Evolutionary conservation across 2,888 invertebrate genomes (phyloP), one percentile per base, ranked within the genome.

Genomic region (Craniophora ligustri): DNA sequence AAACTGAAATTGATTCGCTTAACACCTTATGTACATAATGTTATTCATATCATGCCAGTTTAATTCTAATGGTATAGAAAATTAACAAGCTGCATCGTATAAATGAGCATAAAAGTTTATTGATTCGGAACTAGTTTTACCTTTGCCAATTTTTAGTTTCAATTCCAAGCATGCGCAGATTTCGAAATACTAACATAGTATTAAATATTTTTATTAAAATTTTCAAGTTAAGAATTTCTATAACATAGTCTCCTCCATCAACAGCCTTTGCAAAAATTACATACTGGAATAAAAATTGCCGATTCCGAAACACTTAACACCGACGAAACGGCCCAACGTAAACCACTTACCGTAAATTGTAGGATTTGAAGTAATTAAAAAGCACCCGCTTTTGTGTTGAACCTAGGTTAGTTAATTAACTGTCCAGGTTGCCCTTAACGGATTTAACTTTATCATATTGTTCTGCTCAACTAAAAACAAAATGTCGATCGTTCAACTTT

Each of bases 401-500:
- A 68, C 75, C 61, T 67, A 64, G 67, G 69, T 78, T 86, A n/a
- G n/a, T n/a, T n/a, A 84, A 87, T 87, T 84, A 84, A 81, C 76
- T 65, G 71, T 57, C 71, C 71, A 59, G 59, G 39, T 67, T 51
- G 30, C 61, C 63, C 67, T 61, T 67, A 64, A 55, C 61, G 61
- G 67, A 69, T 70, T 70, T 59, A 79, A 82, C 66, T 79, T 83
- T 77, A 71, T 67, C 74, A 70, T 55, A 61, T 65, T 65, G 51
- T 57, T 57, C 34, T 16, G 31, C 40, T 67, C 16, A 5, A 64
- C 64, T 71, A 60, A 60, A 69, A 69, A 75, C 65, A 76, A 75
- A 75, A 75, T 69, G 65, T 63, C 63, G 75, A 79, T 78, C 71
- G 69, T 63, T 73, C 73, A 79, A 80, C 67, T 83, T 84, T 82